Percentiles rank a stretch among this genome's conserved stretches.
phyloP scores from a whole-genome alignment of 1,140 invertebrate species.

The Nymphalis io region DNA sequence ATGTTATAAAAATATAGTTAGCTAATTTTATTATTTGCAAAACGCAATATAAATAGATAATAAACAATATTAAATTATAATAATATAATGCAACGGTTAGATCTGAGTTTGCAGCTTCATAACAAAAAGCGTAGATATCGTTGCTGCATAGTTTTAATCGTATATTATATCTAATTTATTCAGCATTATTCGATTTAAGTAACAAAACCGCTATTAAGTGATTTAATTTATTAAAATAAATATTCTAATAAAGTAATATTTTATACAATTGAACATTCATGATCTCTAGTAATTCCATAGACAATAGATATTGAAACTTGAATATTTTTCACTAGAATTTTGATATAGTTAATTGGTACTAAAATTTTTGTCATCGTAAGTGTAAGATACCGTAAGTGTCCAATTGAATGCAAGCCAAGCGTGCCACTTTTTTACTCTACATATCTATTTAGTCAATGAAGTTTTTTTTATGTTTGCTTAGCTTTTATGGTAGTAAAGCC shows the following conservation, averaged over 20 bases:
- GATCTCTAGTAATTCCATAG: conserved; percentile 1
- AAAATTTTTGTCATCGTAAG: no score
- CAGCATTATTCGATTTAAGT: neutral
- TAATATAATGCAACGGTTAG: conserved; percentile 3
- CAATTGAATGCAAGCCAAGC: no score
- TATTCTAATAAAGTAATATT: conserved; percentile 3
- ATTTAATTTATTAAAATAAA: conserved; percentile 1
- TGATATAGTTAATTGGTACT: no score
- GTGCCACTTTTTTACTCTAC: no score
- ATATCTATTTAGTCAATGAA: no score
- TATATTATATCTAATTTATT: no score
- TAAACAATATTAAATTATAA: neutral
- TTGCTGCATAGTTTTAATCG: neutral
- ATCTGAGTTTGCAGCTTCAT: neutral
- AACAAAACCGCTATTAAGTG: neutral
- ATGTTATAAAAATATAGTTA: neutral
- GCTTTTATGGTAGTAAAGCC: no score
- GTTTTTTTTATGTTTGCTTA: no score
- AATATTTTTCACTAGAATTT: no score
- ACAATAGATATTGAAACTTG: neutral
- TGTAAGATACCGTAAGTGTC: no score
- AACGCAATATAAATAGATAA: neutral
- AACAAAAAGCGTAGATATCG: neutral
- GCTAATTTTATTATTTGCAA: conserved; percentile 1
- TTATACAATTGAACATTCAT: neutral